Base-by-base conservation (phyloP, 1,140 invertebrate species). In the Aphelinus certus region DNA sequence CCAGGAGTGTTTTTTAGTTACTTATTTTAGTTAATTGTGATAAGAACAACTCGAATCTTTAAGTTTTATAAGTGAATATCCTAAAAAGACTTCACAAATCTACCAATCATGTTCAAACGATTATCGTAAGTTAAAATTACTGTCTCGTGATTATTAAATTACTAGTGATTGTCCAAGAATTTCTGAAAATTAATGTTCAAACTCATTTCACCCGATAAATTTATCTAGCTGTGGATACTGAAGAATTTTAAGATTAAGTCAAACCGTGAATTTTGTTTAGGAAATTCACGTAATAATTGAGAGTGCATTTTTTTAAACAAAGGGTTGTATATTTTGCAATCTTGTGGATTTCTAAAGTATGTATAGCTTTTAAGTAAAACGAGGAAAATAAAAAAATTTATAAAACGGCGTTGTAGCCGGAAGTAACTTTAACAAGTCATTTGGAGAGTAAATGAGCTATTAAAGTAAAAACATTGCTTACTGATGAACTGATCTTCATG, bases 271-370 rank as follows among this genome's bases (percentile, higher is more conserved):
- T 53, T 26, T 26, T 26, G 26, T 26, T 26, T 1, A 42, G 26
- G 64, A 56, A 57, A 64, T 64, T 51, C 4, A 64, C 43, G 3
- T 42, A 51, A 46, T 7, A 4, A 7, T 57, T 3, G 57, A 55
- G 9, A 7, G 42, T 61, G 48, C 45, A 46, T n/a, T 51, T 26
- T 57, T 7, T 73, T 73, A 73, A 75, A 47, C 63, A 57, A 71
- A 60, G 2, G 56, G 49, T 75, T 75, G 62, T 55, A 71, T 66
- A 75, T 71, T 75, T 65, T 75, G 68, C 56, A 71, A 75, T 75
- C 61, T 64, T 9, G 46, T 7, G 47, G 10, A 71, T 45, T 56
- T 71, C 60, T 61, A 42, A 60, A 49, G 53, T 70, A 64, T 75
- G 7, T 51, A 58, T 70, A 75, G 56, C n/a, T 65, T 56, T 63